phyloP scores from a whole-genome alignment of 2,888 invertebrate species.

The Drosophila parthenogenetica region DNA sequence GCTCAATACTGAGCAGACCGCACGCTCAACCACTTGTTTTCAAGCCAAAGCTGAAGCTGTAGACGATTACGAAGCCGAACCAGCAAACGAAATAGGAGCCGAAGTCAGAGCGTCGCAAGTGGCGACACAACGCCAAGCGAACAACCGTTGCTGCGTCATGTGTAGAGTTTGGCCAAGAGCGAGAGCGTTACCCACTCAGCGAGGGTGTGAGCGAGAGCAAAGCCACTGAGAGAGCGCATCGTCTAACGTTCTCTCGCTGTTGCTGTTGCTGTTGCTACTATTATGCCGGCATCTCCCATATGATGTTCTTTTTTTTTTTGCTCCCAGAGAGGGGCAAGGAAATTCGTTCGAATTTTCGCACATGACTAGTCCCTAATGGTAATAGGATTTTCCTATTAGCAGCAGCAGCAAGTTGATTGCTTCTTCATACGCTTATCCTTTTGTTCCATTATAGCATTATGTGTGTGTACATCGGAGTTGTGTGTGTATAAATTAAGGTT shows the following conservation, averaged over 20 bases:
- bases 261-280: conserved; percentile 28
- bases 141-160: conserved; percentile 56
- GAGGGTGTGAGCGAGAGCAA: conserved; percentile 17
- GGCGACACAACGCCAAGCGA: conserved; percentile 4
- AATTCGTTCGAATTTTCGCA: conserved; percentile 51
- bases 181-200: conserved; percentile 17
- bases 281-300: conserved; percentile 66
- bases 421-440: conserved; percentile 3
- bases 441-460: not conserved
- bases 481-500: conserved; percentile 30
- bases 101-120: conserved; percentile 33
- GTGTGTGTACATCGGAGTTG: not conserved
- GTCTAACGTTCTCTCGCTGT: conserved; percentile 4
- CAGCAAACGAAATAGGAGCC: conserved; percentile 21
- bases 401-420: conserved; percentile 24
- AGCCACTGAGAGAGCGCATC: conserved; percentile 2
- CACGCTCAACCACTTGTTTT: conserved; percentile 84
- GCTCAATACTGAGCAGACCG: conserved; percentile 71
- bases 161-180: conserved; percentile 56
- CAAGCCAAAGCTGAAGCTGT: conserved; percentile 59
- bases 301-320: conserved; percentile 45
- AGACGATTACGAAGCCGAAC: conserved; percentile 36
- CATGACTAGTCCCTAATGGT: conserved; percentile 26
- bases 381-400: conserved; percentile 66
- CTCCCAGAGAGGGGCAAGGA: conserved; percentile 39